Base-by-base conservation (phyloP, 2,797 vertebrate genomes). In the Alca torda region DNA sequence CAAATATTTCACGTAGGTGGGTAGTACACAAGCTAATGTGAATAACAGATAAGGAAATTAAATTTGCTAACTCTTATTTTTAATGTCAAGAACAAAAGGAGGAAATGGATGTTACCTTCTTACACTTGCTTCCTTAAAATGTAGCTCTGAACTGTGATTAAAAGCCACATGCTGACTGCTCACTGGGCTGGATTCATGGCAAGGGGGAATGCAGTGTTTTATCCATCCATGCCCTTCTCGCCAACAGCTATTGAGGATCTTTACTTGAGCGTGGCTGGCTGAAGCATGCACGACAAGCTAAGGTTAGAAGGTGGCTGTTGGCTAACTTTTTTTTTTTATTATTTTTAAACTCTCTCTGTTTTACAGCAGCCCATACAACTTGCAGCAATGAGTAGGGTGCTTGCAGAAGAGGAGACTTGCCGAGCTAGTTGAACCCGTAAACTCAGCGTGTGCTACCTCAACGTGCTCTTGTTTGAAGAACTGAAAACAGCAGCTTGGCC, bases 71-170 rank as follows among this genome's bases (percentile, higher is more conserved):
- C 37, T 65, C 60, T 54, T 48, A 20, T 59, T 84, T 73, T 67
- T 30, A 30, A 75, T n/a, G 87, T 16, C 46, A 35, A 65, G 82
- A 90, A 75, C 92, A 93, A 85, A 94, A 93, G 80, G 72, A 92
- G 86, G 94, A 87, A 92, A 81, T 37, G 20, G 77, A 90, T 67
- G 75, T 82, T 68, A 67, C 87, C 84, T 94, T 60, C 57, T 90
- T 63, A 4, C 1, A 10, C 50, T 54, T n/a, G 48, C 78, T 95
- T 89, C 90, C 87, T 91, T 53, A 45, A 51, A 77, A 41, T 19
- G 60, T 23, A 57, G 68, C 76, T 84, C 61, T 64, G 54, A 51
- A 25, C 64, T 51, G 67, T 16, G 35, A 19, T 74, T 39, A 33
- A 43, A 31, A 13, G 57, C 31, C 9, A 5, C 14, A 10, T 6